Base-by-base conservation (phyloP, 37 sponge, comb jelly and placozoan species). In the Diacarnus erythraeanus region DNA sequence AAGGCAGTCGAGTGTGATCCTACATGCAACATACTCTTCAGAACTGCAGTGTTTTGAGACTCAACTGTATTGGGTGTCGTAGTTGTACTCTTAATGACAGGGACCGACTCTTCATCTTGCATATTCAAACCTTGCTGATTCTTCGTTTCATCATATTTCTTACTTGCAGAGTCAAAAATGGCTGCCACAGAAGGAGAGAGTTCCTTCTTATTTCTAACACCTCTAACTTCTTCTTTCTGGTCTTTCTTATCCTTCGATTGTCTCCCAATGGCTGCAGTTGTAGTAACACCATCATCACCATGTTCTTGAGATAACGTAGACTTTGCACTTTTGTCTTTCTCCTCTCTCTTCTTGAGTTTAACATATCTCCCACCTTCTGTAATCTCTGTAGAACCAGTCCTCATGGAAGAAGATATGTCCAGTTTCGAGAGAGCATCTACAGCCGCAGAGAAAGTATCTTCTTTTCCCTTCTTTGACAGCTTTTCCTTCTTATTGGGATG, bases 171-270 rank as follows among this genome's bases (percentile, higher is more conserved):
- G 27, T 70, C 41, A 58, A 80, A 80, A 8, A 80, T 33, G 37
- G 80, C 80, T 29, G 59, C 69, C 58, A 80, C 59, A 5, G 71
- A 29, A 1, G 80, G 80, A 3, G 80, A 80, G 5, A 64, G 25
- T 20, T 78, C 66, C 63, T 47, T 47, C 51, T 47, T 12, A n/a
- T n/a, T n/a, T n/a, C n/a, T n/a, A n/a, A n/a, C n/a, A n/a, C n/a
- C n/a, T n/a, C n/a, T n/a, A n/a, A n/a, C n/a, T n/a, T n/a, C n/a
- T n/a, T 64, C 65, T 25, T 64, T 64, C 26, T n/a, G n/a, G 10
- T 15, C 25, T 64, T 15, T 9, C 25, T 64, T 54, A 12, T 54
- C 18, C 18, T 18, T 54, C 57, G 57, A 54, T 54, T 54, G 57
- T 54, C 18, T 18, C 18, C 57, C 57, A 54, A n/a, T n/a, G n/a